These are phyloP conservation scores for Sapayoa aenigma DNA, from an alignment of 2,113 vertebrate genomes.

Conservation along the genomic window DNA sequence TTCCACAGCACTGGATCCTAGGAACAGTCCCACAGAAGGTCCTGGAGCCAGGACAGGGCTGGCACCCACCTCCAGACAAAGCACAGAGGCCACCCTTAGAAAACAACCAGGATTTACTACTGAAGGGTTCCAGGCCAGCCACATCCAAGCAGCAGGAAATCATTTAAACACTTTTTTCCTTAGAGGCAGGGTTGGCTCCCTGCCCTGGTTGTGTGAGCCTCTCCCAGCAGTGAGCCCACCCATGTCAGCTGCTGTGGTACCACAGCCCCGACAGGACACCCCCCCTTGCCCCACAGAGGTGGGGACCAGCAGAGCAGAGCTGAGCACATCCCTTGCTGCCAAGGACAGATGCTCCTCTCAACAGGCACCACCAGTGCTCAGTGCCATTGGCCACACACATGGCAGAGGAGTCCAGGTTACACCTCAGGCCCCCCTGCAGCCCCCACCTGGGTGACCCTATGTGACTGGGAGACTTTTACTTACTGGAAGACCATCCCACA, in stretches of 20 bases:
- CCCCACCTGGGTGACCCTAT: too few species aligned
- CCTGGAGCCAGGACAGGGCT: not conserved
- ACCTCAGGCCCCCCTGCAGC: not conserved
- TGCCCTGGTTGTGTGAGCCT: not conserved
- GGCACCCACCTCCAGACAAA: not conserved
- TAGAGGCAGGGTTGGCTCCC: not conserved
- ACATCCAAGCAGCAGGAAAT: not conserved
- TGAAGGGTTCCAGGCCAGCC: not conserved
- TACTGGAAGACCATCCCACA: not conserved
- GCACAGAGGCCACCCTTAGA: not conserved
- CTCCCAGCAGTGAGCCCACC: accelerated
- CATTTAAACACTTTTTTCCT: not conserved
- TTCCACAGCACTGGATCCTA: not conserved
- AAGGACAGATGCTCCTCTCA: not conserved
- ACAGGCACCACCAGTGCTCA: accelerated
- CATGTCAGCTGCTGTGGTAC: accelerated
- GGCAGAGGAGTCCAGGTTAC: not conserved
- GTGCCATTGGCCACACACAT: not conserved
- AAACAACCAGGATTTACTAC: not conserved
- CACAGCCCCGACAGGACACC: not conserved
- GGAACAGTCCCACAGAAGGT: not conserved
- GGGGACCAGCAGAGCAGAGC: not conserved
- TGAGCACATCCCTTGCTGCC: not conserved
- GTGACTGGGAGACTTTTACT: not conserved
- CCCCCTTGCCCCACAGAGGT: not conserved